Base-by-base conservation (phyloP, 2,797 vertebrate genomes). In the Ceyx erithaca region DNA sequence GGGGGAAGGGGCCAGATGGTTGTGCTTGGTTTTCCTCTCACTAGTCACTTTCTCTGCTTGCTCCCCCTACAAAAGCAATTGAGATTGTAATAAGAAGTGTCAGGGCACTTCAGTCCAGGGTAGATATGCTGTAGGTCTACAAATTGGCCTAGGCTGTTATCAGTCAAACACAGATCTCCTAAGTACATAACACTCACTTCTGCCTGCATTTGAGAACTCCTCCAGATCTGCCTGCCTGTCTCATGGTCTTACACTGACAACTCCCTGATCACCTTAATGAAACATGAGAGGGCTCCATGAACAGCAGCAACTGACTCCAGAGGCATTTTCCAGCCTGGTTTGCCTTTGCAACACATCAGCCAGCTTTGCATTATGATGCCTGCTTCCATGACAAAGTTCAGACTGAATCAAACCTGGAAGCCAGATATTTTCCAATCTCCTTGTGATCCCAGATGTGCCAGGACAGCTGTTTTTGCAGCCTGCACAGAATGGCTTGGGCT, bases 121-220 rank as follows among this genome's bases (percentile, higher is more conserved):
- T 28, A 75, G 54, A 41, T 83, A 59, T 4, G n/a, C 52, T 18
- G 2, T 3, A 64, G 46, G 51, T 61, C 68, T 68, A 71, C 72
- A 78, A 67, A 55, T 48, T 59, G 48, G 31, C 58, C 35, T 4
- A 14, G 35, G 40, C 48, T 89, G 69, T 89, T 87, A 87, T 67
- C 85, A 87, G 66, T 18, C 83, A 91, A 83, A 71, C 73, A 71
- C 89, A 75, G 41, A 78, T 68, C 88, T 90, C 90, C 64, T 59
- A 78, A 78, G 49, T 49, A 52, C 73, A 12, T 23, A 68, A 67
- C 49, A 21, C n/a, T 28, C 55, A 62, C 28, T 89, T 61, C 73
- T 72, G 23, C 45, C 63, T 58, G 63, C 26, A 10, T 54, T 71
- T 78, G 86, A 72, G 78, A 89, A 71, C 58, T 81, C 22, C 58